Evolutionary conservation across 1,140 invertebrate species (phyloP).

Genomic region (Octopus sinensis): DNA sequence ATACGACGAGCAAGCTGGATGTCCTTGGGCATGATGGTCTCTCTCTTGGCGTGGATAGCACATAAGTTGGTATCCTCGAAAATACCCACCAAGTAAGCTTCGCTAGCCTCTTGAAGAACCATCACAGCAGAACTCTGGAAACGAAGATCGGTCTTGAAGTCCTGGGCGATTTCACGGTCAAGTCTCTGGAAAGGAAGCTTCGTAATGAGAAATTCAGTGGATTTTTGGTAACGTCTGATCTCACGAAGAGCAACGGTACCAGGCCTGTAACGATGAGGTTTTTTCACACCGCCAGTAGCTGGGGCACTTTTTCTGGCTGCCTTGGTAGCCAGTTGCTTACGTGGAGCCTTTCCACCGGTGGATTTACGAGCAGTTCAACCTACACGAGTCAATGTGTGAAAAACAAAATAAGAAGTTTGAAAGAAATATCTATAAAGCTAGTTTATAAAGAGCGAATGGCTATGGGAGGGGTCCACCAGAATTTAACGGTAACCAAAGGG

Average conservation of each 20-base stretch:
- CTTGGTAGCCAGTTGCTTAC: no score
- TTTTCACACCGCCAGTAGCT: no score
- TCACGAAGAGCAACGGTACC: conserved; percentile 80
- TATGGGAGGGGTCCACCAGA: no score
- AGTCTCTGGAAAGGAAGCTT: conserved; percentile 81
- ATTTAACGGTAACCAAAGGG: no score
- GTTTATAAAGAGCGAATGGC: background rate
- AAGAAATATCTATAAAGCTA: background rate
- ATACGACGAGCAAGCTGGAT: conserved; percentile 66
- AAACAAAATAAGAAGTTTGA: no score
- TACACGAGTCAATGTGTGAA: no score
- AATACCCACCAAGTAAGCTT: conserved; percentile 79
- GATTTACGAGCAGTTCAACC: conserved; percentile 50
- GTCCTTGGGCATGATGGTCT: conserved; percentile 93
- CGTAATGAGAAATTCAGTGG: conserved; percentile 73
- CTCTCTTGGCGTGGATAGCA: conserved; percentile 87
- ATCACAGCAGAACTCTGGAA: conserved; percentile 61
- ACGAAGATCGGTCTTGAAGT: conserved; percentile 65
- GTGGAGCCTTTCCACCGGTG: conserved; percentile 57
- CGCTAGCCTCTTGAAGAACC: conserved; percentile 74
- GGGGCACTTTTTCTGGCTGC: no score
- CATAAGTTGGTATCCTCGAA: conserved; percentile 89
- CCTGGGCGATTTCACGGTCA: conserved; percentile 80
- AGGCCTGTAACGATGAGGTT: background rate
- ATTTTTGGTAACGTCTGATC: conserved; percentile 81